Evolutionary conservation across 1,140 invertebrate species (phyloP), one percentile per base, ranked within the genome.

Genomic region (Temnothorax curvispinosus): DNA sequence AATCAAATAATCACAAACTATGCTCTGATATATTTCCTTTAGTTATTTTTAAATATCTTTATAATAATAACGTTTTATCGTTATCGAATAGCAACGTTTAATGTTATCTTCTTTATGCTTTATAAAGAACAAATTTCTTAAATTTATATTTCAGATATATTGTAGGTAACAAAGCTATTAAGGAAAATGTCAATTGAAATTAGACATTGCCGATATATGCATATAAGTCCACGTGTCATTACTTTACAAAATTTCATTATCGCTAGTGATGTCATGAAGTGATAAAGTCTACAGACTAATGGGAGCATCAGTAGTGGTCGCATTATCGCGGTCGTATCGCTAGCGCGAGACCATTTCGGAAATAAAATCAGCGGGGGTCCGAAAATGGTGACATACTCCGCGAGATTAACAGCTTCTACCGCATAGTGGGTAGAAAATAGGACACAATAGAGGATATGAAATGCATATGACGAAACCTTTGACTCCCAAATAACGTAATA

Each of bases 361-460:
- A 86, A 81, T 86, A 86, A 86, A 86, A 86, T 69, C 75, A 86
- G 52, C 69, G 15, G 50, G 81, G 62, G 15, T 78, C 15, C 47
- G 50, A 85, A 76, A 78, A 65, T 85, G 38, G 74, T 60, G 72
- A 72, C 54, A 41, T 50, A 27, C 27, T 50, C 18, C 13, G 44
- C 32, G 44, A 38, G 47, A 62, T 62, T 64, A 76, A 77, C 44
- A 77, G 58, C 38, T 77, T 32, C 38, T 15, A 15, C 21, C 27
- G 18, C 18, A 64, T 27, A 60, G 54, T 15, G 11, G 3, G 18
- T 18, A 27, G 41, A 60, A 84, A 84, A 74, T 74, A 69, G 54
- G 18, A 60, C 32, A 60, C 54, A 50, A 84, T 60, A 2, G 35
- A 71, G 5, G 41, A 15, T n/a, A 50, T 21, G 18, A 13, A 74